Percentiles rank a stretch among this genome's conserved stretches.
Evolutionary conservation across 1,140 invertebrate genomes (phyloP).

Genomic region (Arion vulgaris): DNA sequence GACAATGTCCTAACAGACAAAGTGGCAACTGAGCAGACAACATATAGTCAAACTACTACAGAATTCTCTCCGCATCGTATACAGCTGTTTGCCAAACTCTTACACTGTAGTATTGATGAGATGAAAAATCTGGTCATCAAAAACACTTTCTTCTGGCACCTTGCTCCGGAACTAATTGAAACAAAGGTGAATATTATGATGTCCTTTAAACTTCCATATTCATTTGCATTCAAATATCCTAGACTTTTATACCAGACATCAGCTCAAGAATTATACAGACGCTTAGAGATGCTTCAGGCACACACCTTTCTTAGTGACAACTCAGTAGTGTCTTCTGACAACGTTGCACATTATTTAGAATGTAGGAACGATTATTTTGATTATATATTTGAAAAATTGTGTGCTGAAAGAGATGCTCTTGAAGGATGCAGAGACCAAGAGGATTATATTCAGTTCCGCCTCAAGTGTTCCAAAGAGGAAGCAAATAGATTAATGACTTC

Average conservation of each 20-base stretch:
- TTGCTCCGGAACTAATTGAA: not conserved
- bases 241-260: not conserved
- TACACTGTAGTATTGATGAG: conserved; percentile 3
- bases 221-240: not conserved
- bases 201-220: not conserved
- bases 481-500: not conserved
- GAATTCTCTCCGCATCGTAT: not conserved
- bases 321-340: not conserved
- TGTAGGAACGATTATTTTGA: not conserved
- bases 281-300: not conserved
- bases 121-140: not conserved
- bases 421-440: not conserved
- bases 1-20: not conserved
- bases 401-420: conserved; percentile 18
- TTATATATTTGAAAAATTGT: not conserved
- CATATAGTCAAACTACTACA: not conserved
- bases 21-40: not conserved
- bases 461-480: not conserved
- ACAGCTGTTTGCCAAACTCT: not conserved
- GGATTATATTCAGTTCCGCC: not conserved
- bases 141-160: not conserved
- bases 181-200: not conserved
- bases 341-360: not conserved
- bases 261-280: not conserved
- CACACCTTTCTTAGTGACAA: not conserved